phyloP scores from a whole-genome alignment of 2,113 vertebrate genomes.

The Pycnonotus jocosus region DNA sequence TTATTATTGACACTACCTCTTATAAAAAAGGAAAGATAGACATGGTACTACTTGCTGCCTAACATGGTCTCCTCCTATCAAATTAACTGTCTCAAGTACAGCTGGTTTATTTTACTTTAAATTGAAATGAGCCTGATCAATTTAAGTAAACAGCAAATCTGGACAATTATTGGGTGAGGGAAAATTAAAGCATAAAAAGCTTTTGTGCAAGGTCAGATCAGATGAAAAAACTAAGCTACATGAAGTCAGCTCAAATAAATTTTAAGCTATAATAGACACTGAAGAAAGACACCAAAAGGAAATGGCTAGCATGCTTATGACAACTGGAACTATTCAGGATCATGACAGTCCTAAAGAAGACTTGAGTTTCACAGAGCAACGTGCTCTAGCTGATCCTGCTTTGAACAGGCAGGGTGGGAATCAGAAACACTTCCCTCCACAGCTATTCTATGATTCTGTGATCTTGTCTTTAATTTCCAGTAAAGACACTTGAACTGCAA shows the following conservation, averaged over 20 bases:
- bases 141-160: not conserved
- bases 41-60: not conserved
- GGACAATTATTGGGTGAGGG: not conserved
- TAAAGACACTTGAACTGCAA: not conserved
- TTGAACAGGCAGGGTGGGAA: not conserved
- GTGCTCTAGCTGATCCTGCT: not conserved
- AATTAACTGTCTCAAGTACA: not conserved
- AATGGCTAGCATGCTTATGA: not conserved
- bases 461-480: not conserved
- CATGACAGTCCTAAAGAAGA: not conserved
- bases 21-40: not conserved
- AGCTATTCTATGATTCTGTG: not conserved
- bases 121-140: not conserved
- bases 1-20: not conserved
- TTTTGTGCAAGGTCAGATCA: not conserved
- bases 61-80: not conserved
- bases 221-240: not conserved
- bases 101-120: not conserved
- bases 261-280: not conserved
- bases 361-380: not conserved
- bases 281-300: slow-evolving; percentile 4
- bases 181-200: not conserved
- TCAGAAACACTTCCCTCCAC: not conserved
- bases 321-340: not conserved
- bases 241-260: not conserved